A percentile compares a stretch with the other conserved stretches of the same genome.
phyloP scores from a whole-genome alignment of 2,113 vertebrate genomes.

The Plecotus auritus region DNA sequence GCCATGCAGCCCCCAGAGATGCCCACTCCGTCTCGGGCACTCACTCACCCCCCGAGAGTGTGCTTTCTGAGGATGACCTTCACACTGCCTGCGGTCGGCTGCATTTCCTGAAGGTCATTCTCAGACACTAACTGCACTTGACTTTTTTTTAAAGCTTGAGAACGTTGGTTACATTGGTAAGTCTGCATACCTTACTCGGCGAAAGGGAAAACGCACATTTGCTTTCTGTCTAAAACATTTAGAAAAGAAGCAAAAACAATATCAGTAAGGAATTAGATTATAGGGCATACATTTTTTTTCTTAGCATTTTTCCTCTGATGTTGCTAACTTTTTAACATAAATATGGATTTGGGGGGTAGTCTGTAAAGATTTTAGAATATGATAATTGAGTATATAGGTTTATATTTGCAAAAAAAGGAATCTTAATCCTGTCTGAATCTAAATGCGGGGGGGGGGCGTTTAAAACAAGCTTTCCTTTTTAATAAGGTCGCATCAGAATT shows the following conservation, averaged over 20 bases:
- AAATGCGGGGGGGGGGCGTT: background rate
- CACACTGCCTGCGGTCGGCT: conserved; percentile 29
- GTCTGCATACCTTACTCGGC: background rate
- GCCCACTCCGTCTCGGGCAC: conserved; percentile 37
- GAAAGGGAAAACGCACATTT: background rate
- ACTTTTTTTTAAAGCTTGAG: background rate
- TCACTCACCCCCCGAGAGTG: conserved; percentile 38
- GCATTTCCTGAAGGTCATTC: conserved; percentile 63
- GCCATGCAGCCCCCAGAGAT: conserved; percentile 40
- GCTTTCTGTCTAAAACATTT: background rate
- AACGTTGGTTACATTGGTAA: background rate
- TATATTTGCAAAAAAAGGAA: background rate
- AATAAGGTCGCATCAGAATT: background rate
- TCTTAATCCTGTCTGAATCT: background rate
- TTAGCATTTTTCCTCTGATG: background rate
- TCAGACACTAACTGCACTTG: conserved; percentile 10
- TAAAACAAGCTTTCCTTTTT: conserved; percentile 25
- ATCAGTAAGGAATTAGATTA: conserved; percentile 23
- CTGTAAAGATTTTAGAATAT: background rate
- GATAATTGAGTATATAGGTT: background rate
- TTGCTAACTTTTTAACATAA: conserved; percentile 4
- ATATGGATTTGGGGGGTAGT: background rate
- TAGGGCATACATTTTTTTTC: background rate
- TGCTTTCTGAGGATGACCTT: conserved; percentile 43
- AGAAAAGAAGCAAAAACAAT: background rate